A percentile compares a stretch with the other conserved stretches of the same genome.
Evolutionary conservation across 2,797 vertebrate genomes (phyloP).

Genomic region (Gymnothorax javanicus): DNA sequence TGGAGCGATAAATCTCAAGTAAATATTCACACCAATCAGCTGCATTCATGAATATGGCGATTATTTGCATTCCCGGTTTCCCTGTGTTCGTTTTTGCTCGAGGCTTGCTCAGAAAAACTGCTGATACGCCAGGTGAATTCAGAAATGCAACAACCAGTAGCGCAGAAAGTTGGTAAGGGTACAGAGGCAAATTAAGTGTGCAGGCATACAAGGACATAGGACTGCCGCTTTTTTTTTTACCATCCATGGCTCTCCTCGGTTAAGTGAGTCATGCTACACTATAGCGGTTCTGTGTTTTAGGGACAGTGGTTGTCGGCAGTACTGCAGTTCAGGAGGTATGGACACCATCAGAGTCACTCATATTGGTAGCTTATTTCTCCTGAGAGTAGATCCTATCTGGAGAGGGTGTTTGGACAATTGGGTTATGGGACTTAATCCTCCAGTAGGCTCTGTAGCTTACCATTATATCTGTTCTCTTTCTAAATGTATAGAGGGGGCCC

Average conservation of each 20-base stretch:
- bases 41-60: neutral
- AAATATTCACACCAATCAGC: neutral
- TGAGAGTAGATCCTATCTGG: too few species aligned
- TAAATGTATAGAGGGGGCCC: too few species aligned
- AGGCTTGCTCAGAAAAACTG: neutral
- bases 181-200: neutral
- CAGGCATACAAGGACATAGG: too few species aligned
- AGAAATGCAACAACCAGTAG: neutral
- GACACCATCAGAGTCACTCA: neutral
- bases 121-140: neutral
- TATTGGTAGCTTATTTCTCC: too few species aligned
- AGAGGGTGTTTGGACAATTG: too few species aligned
- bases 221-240: neutral
- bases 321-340: neutral
- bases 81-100: neutral
- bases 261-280: neutral
- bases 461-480: too few species aligned
- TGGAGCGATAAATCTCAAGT: neutral
- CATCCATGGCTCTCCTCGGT: too few species aligned
- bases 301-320: slow-evolving; percentile 22
- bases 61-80: neutral
- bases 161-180: neutral
- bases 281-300: slow-evolving; percentile 5
- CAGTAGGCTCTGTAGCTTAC: too few species aligned
- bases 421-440: too few species aligned